Base-by-base conservation (phyloP, 2,797 vertebrate genomes). In the Anabacerthia variegaticeps region DNA sequence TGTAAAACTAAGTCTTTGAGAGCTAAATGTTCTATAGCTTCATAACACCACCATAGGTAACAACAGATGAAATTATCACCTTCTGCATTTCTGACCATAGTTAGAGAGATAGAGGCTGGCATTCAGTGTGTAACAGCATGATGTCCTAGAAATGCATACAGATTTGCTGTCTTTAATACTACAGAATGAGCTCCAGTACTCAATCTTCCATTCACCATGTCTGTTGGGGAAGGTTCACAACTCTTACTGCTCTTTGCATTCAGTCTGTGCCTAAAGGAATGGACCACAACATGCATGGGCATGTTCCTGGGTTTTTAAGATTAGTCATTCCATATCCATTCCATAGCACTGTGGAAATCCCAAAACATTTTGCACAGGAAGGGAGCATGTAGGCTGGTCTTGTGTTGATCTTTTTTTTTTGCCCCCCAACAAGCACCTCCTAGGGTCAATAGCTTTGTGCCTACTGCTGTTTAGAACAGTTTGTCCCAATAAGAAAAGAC, bases 391-490 rank as follows among this genome's bases (percentile, higher is more conserved):
- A 87, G 82, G 27, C 32, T 10, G 26, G 13, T 27, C 85, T 72
- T 88, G 49, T 73, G 86, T 86, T 92, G 69, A 59, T 72, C 28
- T 9, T 67, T 69, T 80, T 74, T 68, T 67, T 73, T 84, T 81
- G 63, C 14, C 36, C 41, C 41, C 76, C 32, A 73, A 55, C 55
- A 85, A 85, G 72, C 66, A 88, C 73, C 32, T 94, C 77, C 69
- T 59, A 72, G 39, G 26, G 72, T 91, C 62, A 92, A 62, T 69
- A 87, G 76, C 54, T 89, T 89, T 92, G 55, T 73, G 55, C 58
- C 75, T 39, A 30, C 55, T 89, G 82, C 48, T 93, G 69, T 52
- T 92, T 36, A 69, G 89, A 92, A 84, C 82, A 92, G 62, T 46
- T 43, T 0, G 0, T 84, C 54, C 58, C 92, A 89, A 84, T 5